These are phyloP conservation scores for Gnathonemus echidnorhynchus DNA, from an alignment of 2,113 vertebrate species.

Conservation along the genomic window DNA sequence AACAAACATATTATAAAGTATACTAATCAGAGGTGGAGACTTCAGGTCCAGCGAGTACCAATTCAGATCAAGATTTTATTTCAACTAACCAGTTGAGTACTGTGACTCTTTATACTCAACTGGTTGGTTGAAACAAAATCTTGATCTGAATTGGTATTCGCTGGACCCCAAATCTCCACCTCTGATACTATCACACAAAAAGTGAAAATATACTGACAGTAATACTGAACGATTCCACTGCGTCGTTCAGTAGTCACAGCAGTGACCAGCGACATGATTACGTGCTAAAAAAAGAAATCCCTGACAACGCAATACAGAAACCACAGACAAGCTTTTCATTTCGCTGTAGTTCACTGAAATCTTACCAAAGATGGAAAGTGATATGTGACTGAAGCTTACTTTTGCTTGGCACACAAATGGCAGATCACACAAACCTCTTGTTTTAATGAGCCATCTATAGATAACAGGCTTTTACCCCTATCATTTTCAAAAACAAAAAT, in stretches of 20 bases:
- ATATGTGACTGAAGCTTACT: background rate
- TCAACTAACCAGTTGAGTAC: too few species aligned
- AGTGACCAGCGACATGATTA: too few species aligned
- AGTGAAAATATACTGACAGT: background rate
- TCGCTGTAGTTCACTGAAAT: background rate
- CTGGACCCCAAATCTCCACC: too few species aligned
- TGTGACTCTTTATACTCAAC: too few species aligned
- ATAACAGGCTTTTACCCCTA: background rate
- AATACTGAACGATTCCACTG: background rate
- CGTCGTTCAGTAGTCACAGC: background rate
- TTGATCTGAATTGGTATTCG: too few species aligned
- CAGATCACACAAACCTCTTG: background rate
- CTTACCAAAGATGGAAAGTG: background rate
- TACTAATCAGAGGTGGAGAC: background rate
- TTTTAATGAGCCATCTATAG: background rate
- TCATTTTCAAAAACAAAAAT: background rate
- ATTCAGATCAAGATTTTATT: too few species aligned
- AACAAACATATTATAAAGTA: background rate
- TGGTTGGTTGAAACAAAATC: too few species aligned
- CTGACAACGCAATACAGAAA: background rate
- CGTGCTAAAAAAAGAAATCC: background rate
- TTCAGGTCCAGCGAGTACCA: too few species aligned
- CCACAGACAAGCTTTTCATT: background rate
- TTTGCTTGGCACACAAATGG: background rate
- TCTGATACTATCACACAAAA: background rate